A percentile compares a stretch with the other conserved stretches of the same genome.
Conservation (phyloP, 1,140 invertebrate genomes). For the Bombus sylvicola region DNA sequence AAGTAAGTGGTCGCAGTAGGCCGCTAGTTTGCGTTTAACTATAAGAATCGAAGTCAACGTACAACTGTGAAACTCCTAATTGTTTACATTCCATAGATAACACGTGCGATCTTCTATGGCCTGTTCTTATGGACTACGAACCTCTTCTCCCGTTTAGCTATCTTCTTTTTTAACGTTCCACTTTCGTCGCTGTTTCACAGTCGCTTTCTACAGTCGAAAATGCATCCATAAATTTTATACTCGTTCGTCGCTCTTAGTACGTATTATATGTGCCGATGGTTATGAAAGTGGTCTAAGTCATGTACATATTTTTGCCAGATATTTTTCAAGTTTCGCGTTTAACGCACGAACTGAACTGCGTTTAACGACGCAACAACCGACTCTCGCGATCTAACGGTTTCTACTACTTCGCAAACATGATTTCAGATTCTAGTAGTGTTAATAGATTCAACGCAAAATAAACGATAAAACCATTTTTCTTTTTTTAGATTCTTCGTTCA, state of each 20-base stretch:
- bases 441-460: no score
- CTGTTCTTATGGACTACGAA: neutral
- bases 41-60: slow-evolving; percentile 31
- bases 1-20: slow-evolving; percentile 47
- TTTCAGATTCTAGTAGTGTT: no score
- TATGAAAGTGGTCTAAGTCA: no score
- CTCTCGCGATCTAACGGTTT: no score
- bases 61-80: slow-evolving; percentile 23
- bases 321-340: no score
- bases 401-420: no score
- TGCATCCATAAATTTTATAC: neutral
- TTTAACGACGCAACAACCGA: no score
- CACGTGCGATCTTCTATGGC: neutral
- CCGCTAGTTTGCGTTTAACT: slow-evolving; percentile 20
- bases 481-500: no score
- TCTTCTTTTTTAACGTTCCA: neutral
- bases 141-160: no score
- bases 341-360: no score
- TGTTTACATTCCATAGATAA: slow-evolving; percentile 1
- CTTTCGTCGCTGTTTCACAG: neutral
- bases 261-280: neutral
- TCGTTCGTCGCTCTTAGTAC: neutral
- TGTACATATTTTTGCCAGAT: no score
- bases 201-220: neutral
- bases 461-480: no score